phyloP scores from a whole-genome alignment of 2,888 invertebrate genomes.

The Blastobasis lacticolella region DNA sequence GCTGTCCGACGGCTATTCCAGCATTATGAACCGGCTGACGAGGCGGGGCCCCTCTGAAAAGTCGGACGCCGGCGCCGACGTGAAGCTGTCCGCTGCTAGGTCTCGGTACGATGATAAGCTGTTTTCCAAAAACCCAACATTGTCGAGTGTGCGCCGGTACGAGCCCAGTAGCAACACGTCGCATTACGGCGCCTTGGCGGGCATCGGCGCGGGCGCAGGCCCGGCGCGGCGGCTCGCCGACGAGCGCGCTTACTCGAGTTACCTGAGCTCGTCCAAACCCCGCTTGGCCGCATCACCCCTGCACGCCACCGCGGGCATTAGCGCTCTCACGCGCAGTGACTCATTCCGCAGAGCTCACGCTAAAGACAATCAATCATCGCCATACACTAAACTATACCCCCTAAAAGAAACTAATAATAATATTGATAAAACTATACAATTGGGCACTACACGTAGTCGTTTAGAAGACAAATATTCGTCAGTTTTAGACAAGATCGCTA shows the following conservation, averaged over 20 bases:
- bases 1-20: constrained; percentile 90
- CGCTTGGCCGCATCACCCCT: constrained; percentile 59
- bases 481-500: constrained; percentile 81
- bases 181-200: constrained; percentile 50
- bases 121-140: constrained; percentile 45
- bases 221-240: constrained; percentile 50
- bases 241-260: constrained; percentile 56
- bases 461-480: constrained; percentile 87
- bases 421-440: constrained; percentile 46
- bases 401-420: constrained; percentile 66
- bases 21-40: constrained; percentile 85
- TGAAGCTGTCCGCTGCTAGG: constrained; percentile 44
- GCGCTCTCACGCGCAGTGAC: constrained; percentile 58
- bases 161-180: constrained; percentile 60
- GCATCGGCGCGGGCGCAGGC: constrained; percentile 28
- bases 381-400: constrained; percentile 57
- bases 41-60: constrained; percentile 85
- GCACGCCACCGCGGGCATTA: constrained; percentile 49
- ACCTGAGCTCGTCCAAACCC: constrained; percentile 50
- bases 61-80: constrained; percentile 58
- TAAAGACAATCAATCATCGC: constrained; percentile 63
- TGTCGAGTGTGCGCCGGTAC: constrained; percentile 56
- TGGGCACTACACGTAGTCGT: constrained; percentile 78
- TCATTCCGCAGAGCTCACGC: constrained; percentile 63
- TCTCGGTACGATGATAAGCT: constrained; percentile 61